Percentiles rank a stretch among this genome's conserved stretches.
These are phyloP conservation scores for Butorides virescens DNA, from an alignment of 2,113 vertebrate species.

Conservation along the genomic window DNA sequence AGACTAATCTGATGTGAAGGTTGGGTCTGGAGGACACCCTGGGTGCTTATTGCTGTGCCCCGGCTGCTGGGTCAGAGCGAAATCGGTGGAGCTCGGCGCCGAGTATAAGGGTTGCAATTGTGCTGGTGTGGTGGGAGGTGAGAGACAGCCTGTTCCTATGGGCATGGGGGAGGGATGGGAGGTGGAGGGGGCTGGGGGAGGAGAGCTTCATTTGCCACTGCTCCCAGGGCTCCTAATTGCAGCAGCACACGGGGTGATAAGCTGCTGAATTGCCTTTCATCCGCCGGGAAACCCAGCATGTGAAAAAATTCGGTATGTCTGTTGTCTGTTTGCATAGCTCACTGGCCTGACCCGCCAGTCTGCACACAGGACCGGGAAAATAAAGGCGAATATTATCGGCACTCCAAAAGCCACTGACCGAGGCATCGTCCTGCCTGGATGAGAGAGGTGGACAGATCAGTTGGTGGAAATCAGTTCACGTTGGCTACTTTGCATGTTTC, in stretches of 20 bases:
- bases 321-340: not conserved
- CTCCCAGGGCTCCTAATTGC: conserved; percentile 53
- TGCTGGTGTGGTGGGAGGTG: conserved; percentile 18
- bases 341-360: not conserved
- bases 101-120: conserved; percentile 6
- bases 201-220: not conserved
- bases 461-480: not conserved
- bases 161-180: not conserved
- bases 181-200: not conserved
- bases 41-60: not conserved
- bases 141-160: not conserved
- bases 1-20: conserved; percentile 51
- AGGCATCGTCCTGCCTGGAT: not conserved
- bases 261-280: conserved; percentile 37
- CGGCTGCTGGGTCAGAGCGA: not conserved
- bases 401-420: not conserved
- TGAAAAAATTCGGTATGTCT: not conserved
- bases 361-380: not conserved
- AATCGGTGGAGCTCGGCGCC: not conserved
- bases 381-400: not conserved
- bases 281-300: not conserved
- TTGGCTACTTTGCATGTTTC: not conserved
- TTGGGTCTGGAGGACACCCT: not conserved
- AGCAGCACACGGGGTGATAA: not conserved
- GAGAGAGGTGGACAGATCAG: not conserved